Evolutionary conservation across 2,888 invertebrate species (phyloP).

Genomic region (Parasteatoda lunata): DNA sequence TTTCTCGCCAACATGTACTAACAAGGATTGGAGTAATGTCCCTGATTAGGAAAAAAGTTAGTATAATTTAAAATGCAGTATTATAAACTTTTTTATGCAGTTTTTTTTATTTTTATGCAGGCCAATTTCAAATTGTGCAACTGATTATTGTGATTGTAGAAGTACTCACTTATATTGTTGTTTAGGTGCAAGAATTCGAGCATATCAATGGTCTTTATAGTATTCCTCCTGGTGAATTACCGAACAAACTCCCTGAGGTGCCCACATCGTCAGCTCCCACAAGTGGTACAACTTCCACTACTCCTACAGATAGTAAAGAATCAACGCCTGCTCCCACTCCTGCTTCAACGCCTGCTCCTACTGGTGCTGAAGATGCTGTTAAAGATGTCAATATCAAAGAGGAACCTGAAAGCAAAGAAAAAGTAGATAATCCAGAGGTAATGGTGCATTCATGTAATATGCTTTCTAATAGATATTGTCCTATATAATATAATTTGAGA

Average conservation of each 20-base stretch:
- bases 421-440: constrained; percentile 69
- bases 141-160: neutral
- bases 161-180: neutral
- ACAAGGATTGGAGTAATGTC: constrained; percentile 99
- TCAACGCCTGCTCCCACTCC: constrained; percentile 69
- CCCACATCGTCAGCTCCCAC: constrained; percentile 33
- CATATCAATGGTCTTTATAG: constrained; percentile 98
- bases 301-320: constrained; percentile 70
- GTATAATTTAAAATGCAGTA: neutral
- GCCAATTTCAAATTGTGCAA: neutral
- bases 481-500: too few relatives aligned
- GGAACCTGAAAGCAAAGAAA: constrained; percentile 70
- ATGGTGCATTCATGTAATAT: constrained; percentile 4
- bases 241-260: constrained; percentile 19
- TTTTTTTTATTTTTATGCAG: neutral
- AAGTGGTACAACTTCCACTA: constrained; percentile 37
- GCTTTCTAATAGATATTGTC: too few relatives aligned
- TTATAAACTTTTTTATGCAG: too few relatives aligned
- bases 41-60: constrained; percentile 93
- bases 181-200: constrained; percentile 95
- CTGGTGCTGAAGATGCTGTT: constrained; percentile 25
- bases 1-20: constrained; percentile 96
- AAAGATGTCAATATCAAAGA: constrained; percentile 1
- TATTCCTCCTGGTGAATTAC: constrained; percentile 81
- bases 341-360: constrained; percentile 66